Conservation (phyloP, 1,140 invertebrate genomes). For the Homalodisca vitripennis region DNA sequence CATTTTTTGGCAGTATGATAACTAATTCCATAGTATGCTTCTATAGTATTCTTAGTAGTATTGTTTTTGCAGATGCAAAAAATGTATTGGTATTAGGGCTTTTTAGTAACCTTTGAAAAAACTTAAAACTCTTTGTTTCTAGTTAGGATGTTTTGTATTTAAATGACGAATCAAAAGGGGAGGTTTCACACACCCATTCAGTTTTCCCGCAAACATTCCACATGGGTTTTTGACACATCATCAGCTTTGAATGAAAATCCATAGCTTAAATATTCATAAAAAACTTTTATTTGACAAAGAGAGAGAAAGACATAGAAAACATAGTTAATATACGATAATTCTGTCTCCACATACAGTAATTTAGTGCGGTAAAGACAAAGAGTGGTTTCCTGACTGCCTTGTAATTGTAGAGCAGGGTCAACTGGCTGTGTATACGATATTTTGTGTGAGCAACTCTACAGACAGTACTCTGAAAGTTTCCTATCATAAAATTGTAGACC, state of each 20-base stretch:
- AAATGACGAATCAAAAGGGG: conserved; percentile 20
- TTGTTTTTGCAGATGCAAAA: conserved; percentile 15
- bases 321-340: neutral
- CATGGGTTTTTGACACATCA: conserved; percentile 23
- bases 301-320: neutral
- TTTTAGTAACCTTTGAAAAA: conserved; percentile 8
- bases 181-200: conserved; percentile 16
- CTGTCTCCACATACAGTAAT: neutral
- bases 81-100: neutral
- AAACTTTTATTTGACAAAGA: neutral
- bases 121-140: conserved; percentile 14
- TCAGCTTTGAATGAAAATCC: conserved; percentile 29
- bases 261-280: conserved; percentile 26
- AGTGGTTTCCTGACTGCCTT: neutral
- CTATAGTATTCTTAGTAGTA: conserved; percentile 11
- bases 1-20: neutral
- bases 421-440: neutral
- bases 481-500: too few species aligned
- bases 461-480: neutral
- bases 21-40: conserved; percentile 14
- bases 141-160: conserved; percentile 22
- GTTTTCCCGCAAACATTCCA: conserved; percentile 24
- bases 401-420: neutral
- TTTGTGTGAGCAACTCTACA: neutral
- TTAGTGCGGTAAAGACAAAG: neutral